Evolutionary conservation across 2,797 vertebrate genomes (phyloP).

Genomic region (Fratercula arctica): DNA sequence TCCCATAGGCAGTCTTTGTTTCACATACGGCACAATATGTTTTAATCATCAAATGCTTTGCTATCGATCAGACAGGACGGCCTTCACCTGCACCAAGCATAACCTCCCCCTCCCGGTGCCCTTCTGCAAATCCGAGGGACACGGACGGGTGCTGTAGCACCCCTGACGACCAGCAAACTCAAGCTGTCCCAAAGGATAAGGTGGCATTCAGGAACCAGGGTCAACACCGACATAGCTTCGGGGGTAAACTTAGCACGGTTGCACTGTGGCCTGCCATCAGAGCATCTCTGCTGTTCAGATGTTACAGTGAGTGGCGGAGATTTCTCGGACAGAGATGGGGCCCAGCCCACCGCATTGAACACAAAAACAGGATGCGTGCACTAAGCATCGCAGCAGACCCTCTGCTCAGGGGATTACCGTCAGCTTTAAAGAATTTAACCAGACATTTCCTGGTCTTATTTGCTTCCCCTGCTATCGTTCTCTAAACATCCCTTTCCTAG

Average conservation of each 20-base stretch:
- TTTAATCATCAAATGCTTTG: not conserved
- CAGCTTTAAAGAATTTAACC: constrained; percentile 37
- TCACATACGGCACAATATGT: not conserved
- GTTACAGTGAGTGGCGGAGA: not conserved
- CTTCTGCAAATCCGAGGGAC: not conserved
- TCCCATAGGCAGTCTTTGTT: not conserved
- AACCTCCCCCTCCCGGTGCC: not conserved
- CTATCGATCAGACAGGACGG: not conserved
- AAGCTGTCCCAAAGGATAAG: not conserved
- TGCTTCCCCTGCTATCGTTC: not conserved
- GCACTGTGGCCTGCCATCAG: not conserved
- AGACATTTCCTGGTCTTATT: constrained; percentile 25
- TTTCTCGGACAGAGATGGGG: not conserved
- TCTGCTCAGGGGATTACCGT: not conserved
- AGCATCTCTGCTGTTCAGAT: not conserved
- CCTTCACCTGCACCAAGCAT: not conserved
- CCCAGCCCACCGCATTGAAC: not conserved
- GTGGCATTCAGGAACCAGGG: not conserved
- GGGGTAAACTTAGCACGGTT: not conserved
- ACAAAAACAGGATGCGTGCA: not conserved
- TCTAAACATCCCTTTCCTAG: constrained; percentile 37
- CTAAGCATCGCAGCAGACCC: not conserved
- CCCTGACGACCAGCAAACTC: not conserved
- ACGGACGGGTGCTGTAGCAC: not conserved
- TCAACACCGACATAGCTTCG: not conserved